These are phyloP conservation scores for Ardeotis arabs DNA, from an alignment of 2,113 vertebrate species.

Conservation along the genomic window DNA sequence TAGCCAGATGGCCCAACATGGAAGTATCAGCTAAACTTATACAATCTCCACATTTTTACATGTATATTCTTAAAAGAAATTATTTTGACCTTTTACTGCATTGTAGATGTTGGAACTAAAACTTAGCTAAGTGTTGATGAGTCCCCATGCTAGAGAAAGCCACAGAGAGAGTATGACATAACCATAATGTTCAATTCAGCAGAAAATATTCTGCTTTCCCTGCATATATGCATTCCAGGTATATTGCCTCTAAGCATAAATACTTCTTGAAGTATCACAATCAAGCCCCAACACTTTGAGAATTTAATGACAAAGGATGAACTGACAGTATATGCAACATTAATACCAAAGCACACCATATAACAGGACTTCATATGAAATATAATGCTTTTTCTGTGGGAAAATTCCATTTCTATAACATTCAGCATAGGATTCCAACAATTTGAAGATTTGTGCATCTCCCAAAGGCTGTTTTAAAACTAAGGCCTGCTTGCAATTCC, in stretches of 20 bases:
- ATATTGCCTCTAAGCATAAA: not conserved
- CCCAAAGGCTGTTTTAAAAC: not conserved
- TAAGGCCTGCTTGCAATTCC: conserved; percentile 46
- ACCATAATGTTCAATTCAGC: not conserved
- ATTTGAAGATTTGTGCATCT: not conserved
- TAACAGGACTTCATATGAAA: not conserved
- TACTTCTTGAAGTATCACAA: not conserved
- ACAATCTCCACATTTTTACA: not conserved
- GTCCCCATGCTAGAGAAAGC: not conserved
- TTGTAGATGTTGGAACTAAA: not conserved
- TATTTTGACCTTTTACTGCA: not conserved
- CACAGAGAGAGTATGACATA: not conserved
- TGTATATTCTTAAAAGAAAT: not conserved
- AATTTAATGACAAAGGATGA: conserved; percentile 4
- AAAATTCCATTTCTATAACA: not conserved
- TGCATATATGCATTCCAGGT: not conserved
- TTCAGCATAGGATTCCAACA: not conserved
- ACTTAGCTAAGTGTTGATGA: not conserved
- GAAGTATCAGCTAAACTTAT: not conserved
- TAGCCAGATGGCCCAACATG: not conserved
- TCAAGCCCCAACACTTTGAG: not conserved
- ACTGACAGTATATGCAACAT: not conserved
- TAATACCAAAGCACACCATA: not conserved
- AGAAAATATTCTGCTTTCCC: not conserved
- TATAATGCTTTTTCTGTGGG: not conserved